These are phyloP conservation scores for Hesperophylax magnus DNA, from an alignment of 1,140 invertebrate genomes.

Conservation along the genomic window DNA sequence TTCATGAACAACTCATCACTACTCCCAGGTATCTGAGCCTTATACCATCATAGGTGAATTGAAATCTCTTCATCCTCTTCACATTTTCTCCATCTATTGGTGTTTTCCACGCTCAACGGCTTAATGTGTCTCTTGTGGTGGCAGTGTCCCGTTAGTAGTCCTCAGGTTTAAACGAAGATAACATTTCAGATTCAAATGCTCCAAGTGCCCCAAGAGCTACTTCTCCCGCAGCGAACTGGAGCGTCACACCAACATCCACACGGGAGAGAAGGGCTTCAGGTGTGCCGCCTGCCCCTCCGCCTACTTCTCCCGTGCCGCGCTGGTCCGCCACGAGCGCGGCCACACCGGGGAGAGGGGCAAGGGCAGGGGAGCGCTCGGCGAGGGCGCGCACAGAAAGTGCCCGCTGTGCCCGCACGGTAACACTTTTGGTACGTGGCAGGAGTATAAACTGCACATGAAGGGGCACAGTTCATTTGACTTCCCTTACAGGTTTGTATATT, in stretches of 20 bases:
- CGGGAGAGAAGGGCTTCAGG: constrained; percentile 40
- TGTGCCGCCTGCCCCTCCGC: constrained; percentile 47
- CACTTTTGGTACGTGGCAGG: not conserved
- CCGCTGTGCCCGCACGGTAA: not conserved
- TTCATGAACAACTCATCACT: too few relatives aligned
- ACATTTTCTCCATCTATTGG: too few relatives aligned
- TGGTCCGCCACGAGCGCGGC: constrained; percentile 41
- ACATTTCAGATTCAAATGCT: constrained; percentile 50
- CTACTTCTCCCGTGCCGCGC: constrained; percentile 50
- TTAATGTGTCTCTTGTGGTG: too few relatives aligned
- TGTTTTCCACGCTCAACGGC: too few relatives aligned
- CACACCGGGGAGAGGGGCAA: constrained; percentile 10
- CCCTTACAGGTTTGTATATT: constrained; percentile 35
- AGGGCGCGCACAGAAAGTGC: not conserved
- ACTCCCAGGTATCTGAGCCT: too few relatives aligned
- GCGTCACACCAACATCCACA: constrained; percentile 48
- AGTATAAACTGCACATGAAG: constrained; percentile 20
- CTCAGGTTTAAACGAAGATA: too few relatives aligned
- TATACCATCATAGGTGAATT: too few relatives aligned
- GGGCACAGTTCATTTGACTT: constrained; percentile 17
- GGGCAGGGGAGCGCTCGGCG: constrained; percentile 14
- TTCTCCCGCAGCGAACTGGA: constrained; percentile 52
- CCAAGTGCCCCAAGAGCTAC: constrained; percentile 48
- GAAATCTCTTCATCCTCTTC: too few relatives aligned
- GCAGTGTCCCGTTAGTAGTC: too few relatives aligned